These are phyloP conservation scores for Glyptemys insculpta DNA, from an alignment of 2,797 vertebrate species.

Conservation along the genomic window DNA sequence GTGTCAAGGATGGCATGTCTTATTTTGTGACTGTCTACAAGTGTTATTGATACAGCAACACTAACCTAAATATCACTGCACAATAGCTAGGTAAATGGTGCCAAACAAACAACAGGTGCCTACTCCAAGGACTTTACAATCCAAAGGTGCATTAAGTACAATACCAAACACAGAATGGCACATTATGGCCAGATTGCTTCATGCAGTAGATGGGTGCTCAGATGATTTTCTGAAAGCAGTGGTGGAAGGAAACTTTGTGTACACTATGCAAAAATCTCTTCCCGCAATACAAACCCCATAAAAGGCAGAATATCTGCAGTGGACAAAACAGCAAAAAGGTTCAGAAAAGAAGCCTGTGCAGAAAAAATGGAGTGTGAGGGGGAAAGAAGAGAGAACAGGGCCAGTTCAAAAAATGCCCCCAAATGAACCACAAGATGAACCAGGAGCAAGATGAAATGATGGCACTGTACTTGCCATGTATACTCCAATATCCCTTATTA, in stretches of 20 bases:
- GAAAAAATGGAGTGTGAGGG: neutral
- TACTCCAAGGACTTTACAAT: neutral
- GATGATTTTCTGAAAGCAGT: neutral
- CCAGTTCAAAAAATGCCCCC: neutral
- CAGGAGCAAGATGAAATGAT: fast-evolving
- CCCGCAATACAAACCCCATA: fast-evolving
- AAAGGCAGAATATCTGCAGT: neutral
- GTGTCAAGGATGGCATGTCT: fast-evolving
- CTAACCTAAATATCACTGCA: fast-evolving
- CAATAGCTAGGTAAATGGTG: neutral
- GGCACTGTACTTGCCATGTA: fast-evolving
- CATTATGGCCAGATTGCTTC: fast-evolving
- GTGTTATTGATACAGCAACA: fast-evolving
- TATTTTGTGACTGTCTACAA: fast-evolving
- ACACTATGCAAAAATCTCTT: fast-evolving
- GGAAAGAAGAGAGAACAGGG: neutral
- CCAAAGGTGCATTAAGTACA: fast-evolving
- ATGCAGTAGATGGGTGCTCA: neutral
- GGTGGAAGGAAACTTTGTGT: neutral
- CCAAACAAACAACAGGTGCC: neutral
- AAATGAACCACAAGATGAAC: neutral
- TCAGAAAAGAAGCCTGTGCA: neutral
- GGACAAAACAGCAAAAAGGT: fast-evolving
- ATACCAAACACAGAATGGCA: fast-evolving
- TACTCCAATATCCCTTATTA: fast-evolving